phyloP scores from a whole-genome alignment of 2,113 vertebrate genomes.

The Fulmarus glacialis region DNA sequence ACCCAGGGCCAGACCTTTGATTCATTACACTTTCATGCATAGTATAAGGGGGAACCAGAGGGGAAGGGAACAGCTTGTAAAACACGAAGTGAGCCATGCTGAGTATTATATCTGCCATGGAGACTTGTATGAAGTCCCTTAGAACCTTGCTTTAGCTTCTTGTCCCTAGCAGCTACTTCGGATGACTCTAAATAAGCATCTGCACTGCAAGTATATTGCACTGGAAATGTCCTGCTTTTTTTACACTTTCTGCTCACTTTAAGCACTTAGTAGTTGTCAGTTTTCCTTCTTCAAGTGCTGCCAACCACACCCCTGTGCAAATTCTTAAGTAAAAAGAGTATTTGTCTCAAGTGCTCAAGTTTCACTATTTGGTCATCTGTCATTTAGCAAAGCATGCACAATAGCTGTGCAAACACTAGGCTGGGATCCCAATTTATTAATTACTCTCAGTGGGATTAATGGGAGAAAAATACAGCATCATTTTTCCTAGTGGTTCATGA shows the following conservation, averaged over 20 bases:
- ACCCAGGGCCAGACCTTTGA: not conserved
- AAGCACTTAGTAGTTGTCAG: not conserved
- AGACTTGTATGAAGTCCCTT: not conserved
- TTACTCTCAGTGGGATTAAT: not conserved
- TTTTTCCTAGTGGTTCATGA: not conserved
- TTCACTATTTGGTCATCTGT: not conserved
- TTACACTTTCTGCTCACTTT: not conserved
- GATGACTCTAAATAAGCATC: not conserved
- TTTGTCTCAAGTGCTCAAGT: not conserved
- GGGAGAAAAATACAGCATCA: not conserved
- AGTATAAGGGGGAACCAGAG: rapidly evolving
- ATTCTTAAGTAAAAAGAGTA: not conserved
- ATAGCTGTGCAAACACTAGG: not conserved
- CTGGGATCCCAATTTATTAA: not conserved
- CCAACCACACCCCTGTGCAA: not conserved
- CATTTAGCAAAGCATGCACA: not conserved
- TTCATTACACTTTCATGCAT: not conserved
- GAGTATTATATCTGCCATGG: not conserved
- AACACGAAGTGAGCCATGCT: not conserved
- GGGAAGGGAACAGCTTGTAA: not conserved
- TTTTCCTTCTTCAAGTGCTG: not conserved
- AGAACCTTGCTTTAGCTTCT: not conserved
- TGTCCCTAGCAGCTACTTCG: not conserved
- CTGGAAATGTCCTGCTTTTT: not conserved
- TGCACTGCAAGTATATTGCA: not conserved